phyloP scores from a whole-genome alignment of 2,888 invertebrate species.

The Syrista parreyssii region DNA sequence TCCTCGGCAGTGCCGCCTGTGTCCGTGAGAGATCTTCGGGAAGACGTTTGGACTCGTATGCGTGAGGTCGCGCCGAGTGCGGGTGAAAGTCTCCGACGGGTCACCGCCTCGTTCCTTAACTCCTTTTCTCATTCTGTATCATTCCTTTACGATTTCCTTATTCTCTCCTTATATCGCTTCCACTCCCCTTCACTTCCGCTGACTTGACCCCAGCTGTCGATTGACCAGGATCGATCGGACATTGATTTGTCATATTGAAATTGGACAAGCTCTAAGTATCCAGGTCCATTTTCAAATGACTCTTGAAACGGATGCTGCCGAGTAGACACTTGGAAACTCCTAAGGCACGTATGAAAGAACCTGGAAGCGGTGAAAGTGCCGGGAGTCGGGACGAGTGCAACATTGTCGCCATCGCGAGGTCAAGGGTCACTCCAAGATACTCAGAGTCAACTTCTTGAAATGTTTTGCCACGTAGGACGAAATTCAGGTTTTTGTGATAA shows the following conservation, averaged over 20 bases:
- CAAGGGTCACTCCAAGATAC: background rate
- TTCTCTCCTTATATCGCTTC: background rate
- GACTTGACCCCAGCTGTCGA: background rate
- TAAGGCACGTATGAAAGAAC: background rate
- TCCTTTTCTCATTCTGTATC: constrained; percentile 21
- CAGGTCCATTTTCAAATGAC: background rate
- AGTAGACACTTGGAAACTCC: background rate
- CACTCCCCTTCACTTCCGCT: background rate
- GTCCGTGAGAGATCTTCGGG: constrained; percentile 25
- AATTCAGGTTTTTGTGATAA: constrained; percentile 17
- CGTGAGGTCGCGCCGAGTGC: constrained; percentile 50
- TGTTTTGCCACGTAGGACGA: background rate
- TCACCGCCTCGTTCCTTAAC: constrained; percentile 37
- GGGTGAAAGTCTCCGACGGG: constrained; percentile 55
- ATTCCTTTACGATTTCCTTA: constrained; percentile 17
- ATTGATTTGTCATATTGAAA: background rate
- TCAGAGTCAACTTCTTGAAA: background rate
- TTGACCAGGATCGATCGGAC: background rate
- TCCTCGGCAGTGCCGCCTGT: constrained; percentile 15
- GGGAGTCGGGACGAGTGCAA: background rate
- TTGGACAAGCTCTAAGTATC: background rate
- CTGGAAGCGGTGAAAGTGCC: background rate
- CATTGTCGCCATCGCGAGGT: constrained; percentile 2
- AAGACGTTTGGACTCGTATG: constrained; percentile 27
- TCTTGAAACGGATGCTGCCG: background rate